Evolutionary conservation across 2,888 invertebrate genomes (phyloP), one percentile per base, ranked within the genome.

Genomic region (Apotomis capreana): DNA sequence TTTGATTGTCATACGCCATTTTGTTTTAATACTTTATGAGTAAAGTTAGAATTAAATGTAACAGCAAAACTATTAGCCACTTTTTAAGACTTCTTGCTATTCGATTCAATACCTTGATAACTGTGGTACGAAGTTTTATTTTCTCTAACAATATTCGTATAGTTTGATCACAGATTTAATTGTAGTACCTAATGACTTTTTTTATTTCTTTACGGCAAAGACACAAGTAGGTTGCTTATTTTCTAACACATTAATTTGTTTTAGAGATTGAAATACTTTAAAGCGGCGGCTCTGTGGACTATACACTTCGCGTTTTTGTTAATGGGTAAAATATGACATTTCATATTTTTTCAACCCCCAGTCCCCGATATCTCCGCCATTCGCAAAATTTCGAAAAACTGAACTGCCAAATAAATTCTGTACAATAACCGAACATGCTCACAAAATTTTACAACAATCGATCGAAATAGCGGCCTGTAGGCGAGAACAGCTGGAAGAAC

Each of bases 241-340:
- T 70, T 70, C 65, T 70, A 70, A 65, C 36, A 59, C 44, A 62
- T 62, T 51, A 62, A 63, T 63, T 63, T 54, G 10, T 54, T 63
- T 40, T 62, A 51, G 52, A 54, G 13, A 63, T 46, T 26, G 26
- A 26, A 61, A 49, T 15, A 15, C 0, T 13, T 60, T 49, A 49
- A 49, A 9, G 0, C 10, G 49, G 3, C 49, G 8, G 26, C 1
- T 26, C 26, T 26, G 26, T 26, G 26, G 26, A 2, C 26, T 26
- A 26, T 26, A 26, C 2, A 26, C 26, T 26, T 26, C 26, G 2
- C 26, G 26, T 26, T 26, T 26, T 26, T 26, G 0, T 0, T 2
- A 26, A 26, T 26, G 2, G 26, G 2, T 26, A 0, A 26, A 26
- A 2, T 2, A 26, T 26, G 26, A 2, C 26, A 26, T 26, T 26